Percentiles rank a stretch among this genome's conserved stretches.
These are phyloP conservation scores for Clamator glandarius DNA, from an alignment of 2,797 vertebrate genomes.

Conservation along the genomic window DNA sequence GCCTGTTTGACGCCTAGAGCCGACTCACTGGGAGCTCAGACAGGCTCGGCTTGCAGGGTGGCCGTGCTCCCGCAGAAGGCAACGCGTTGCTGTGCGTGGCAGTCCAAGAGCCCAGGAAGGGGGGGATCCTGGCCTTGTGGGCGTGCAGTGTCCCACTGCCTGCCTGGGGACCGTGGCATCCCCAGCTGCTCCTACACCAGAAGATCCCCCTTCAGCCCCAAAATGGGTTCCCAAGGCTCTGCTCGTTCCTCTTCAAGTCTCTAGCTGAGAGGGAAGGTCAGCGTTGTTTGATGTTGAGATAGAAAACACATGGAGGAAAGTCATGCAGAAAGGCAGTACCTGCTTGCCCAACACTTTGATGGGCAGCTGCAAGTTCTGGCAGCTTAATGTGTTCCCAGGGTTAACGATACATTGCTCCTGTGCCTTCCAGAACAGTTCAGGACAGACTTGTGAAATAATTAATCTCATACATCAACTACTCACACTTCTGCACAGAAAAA, in stretches of 20 bases:
- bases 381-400: accelerated
- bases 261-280: not conserved
- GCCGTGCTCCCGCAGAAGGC: not conserved
- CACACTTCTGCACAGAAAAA: not conserved
- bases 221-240: not conserved
- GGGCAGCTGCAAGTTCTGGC: not conserved
- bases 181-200: accelerated
- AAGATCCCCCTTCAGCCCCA: not conserved
- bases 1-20: not conserved
- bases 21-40: not conserved
- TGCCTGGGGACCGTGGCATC: accelerated
- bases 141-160: not conserved
- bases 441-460: not conserved
- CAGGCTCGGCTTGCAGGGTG: not conserved
- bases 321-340: not conserved
- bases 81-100: accelerated
- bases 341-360: not conserved
- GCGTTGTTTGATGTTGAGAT: not conserved
- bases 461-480: not conserved
- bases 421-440: not conserved
- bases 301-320: not conserved
- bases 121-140: accelerated
- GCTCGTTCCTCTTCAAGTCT: not conserved
- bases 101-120: accelerated
- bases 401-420: not conserved